phyloP scores from a whole-genome alignment of 2,113 vertebrate species.

The Dendrocopos noguchii region DNA sequence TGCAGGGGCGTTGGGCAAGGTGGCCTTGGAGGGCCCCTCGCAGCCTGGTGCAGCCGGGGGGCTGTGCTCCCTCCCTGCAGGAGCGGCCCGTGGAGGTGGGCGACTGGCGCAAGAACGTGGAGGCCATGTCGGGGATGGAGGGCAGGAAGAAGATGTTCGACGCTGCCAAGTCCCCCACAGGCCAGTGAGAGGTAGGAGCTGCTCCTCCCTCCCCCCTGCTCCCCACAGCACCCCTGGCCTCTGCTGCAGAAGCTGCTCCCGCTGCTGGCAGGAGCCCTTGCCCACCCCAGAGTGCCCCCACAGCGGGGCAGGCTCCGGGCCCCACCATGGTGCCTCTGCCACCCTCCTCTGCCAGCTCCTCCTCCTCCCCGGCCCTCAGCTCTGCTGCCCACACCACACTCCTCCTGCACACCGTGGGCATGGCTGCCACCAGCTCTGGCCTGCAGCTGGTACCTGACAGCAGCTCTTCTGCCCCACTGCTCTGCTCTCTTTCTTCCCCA shows the following conservation, averaged over 20 bases:
- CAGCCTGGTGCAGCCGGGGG: too few relatives aligned
- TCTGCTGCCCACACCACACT: not conserved
- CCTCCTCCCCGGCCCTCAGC: not conserved
- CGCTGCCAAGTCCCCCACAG: constrained; percentile 84
- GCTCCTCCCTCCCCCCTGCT: not conserved
- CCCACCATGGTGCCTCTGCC: not conserved
- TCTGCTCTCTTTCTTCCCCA: constrained; percentile 9
- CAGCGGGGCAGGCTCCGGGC: fast-evolving
- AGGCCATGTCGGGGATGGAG: constrained; percentile 97
- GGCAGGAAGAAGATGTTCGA: constrained; percentile 98
- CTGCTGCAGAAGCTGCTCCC: not conserved
- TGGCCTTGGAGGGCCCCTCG: too few relatives aligned
- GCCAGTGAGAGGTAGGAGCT: constrained; percentile 73
- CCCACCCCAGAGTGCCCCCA: not conserved
- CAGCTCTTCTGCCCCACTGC: not conserved
- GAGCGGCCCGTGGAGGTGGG: constrained; percentile 92
- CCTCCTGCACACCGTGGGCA: not conserved
- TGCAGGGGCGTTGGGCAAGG: too few relatives aligned
- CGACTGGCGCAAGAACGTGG: constrained; percentile 96
- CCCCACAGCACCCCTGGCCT: not conserved
- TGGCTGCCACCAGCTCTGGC: fast-evolving
- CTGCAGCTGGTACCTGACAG: not conserved
- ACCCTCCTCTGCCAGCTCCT: not conserved
- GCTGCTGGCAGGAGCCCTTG: not conserved
- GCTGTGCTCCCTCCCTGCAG: constrained; percentile 48